Evolutionary conservation across 1,140 invertebrate species (phyloP).

Genomic region (Nasonia giraulti): DNA sequence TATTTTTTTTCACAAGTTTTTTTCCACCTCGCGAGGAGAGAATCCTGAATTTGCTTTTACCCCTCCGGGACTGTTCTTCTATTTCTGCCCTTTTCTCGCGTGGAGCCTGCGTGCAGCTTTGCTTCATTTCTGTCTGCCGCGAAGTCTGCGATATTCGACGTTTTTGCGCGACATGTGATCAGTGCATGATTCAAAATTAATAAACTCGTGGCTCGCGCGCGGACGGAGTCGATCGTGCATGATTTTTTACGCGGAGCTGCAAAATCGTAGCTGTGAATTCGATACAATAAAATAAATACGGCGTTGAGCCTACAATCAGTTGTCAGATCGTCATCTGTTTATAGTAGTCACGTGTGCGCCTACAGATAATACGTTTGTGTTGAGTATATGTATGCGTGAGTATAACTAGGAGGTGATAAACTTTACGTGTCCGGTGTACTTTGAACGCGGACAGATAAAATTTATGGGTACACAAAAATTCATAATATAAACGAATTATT

Average conservation of each 20-base stretch:
- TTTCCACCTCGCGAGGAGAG: background rate
- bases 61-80: too few relatives aligned
- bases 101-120: too few relatives aligned
- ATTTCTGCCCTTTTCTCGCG: too few relatives aligned
- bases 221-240: too few relatives aligned
- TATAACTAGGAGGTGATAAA: background rate
- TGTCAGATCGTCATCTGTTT: constrained; percentile 6
- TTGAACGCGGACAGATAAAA: background rate
- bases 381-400: background rate
- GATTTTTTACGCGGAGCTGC: too few relatives aligned
- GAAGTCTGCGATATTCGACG: background rate
- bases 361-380: background rate
- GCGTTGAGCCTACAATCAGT: background rate
- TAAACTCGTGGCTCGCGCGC: too few relatives aligned
- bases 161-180: background rate
- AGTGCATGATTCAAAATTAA: background rate
- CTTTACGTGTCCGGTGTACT: background rate
- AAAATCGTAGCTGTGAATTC: background rate
- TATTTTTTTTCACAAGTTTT: constrained; percentile 37
- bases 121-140: background rate
- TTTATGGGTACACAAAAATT: too few relatives aligned
- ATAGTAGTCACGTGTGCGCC: background rate
- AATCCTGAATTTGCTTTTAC: background rate
- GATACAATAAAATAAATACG: background rate
- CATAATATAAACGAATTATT: too few relatives aligned